Evolutionary conservation across 2,797 vertebrate species (phyloP).

Genomic region (Enteromius radiatus): DNA sequence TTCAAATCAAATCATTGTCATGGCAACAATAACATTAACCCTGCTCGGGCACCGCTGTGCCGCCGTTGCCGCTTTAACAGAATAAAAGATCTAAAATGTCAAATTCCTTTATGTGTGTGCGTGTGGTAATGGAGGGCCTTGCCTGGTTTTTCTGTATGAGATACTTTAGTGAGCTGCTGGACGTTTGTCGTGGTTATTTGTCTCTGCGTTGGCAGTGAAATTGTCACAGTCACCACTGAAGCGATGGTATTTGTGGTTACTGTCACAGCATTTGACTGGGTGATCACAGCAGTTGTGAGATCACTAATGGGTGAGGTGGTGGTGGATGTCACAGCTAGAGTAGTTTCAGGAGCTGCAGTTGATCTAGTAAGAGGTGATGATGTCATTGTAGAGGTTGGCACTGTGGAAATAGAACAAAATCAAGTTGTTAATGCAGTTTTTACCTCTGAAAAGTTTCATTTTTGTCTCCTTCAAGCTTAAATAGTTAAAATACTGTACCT

Average conservation of each 20-base stretch:
- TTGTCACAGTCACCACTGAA: background rate
- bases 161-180: conserved; percentile 34
- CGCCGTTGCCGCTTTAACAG: conserved; percentile 16
- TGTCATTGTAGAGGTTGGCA: conserved; percentile 13
- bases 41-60: conserved; percentile 3
- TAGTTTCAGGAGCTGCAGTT: conserved; percentile 1
- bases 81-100: conserved; percentile 39
- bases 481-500: conserved; percentile 10
- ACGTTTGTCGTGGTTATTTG: conserved; percentile 49
- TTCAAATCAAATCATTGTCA: conserved; percentile 49
- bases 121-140: conserved; percentile 18
- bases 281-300: background rate
- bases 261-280: background rate
- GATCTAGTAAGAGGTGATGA: background rate
- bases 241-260: background rate
- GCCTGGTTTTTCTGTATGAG: conserved; percentile 68
- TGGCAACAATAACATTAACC: conserved; percentile 58
- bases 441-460: background rate
- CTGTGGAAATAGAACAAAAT: background rate
- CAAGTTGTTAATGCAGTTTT: background rate
- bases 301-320: background rate
- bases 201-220: background rate
- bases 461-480: background rate
- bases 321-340: conserved; percentile 9
- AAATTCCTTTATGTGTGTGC: conserved; percentile 19